Base-by-base conservation (phyloP, 2,888 invertebrate genomes). In the Parasteatoda lunata region DNA sequence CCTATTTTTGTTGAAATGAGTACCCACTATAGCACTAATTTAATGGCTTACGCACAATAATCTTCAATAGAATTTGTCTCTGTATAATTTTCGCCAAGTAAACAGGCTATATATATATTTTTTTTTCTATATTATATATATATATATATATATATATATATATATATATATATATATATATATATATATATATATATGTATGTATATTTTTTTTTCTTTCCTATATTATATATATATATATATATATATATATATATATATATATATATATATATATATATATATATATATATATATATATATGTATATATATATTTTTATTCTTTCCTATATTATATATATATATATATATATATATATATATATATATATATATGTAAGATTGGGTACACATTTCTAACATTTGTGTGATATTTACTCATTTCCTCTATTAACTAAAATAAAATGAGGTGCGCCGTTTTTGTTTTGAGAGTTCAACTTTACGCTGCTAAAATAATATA, bases 141-240 rank as follows among this genome's bases (percentile, higher is more conserved):
- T 52, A 66, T 5, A 11, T 9, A 66, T 66, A 66, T 66, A 66
- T 66, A 13, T 66, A 66, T 66, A 66, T 66, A 66, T 66, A 66
- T 66, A 66, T 66, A 66, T 66, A 66, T 66, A 66, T 66, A 66
- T 66, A 66, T 66, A 66, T 66, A 66, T 66, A 66, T 66, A 66
- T 66, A 66, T 66, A 66, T 66, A 66, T 66, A 66, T 66, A 66
- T 66, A 66, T 66, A 66, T 66, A 66, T 66, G 6, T 66, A 66
- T 66, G n/a, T 66, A 66, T 66, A 66, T 66, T 5, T 66, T 11
- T 66, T 5, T 66, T 11, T 66, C 7, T 66, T 5, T 66, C 7
- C 15, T 11, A 11, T 11, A 11, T 11, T 66, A 66, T 66, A 52
- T 52, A 52, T 52, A 52, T 52, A 52, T 52, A 52, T 52, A 52